Evolutionary conservation across 1,140 invertebrate genomes (phyloP).

Genomic region (Tetragonula clypearis): DNA sequence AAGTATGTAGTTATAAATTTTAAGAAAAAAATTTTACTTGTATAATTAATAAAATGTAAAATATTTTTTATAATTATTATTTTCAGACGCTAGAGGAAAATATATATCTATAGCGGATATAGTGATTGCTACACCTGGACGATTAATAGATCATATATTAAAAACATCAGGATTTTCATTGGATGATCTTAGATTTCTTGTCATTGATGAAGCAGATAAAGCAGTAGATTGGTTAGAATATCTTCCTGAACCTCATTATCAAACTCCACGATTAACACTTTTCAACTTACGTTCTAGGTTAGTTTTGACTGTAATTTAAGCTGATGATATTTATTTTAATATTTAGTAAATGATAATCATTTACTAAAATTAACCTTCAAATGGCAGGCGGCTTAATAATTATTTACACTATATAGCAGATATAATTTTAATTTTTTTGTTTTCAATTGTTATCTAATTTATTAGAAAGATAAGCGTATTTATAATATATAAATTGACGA

Average conservation of each 20-base stretch:
- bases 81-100: slow-evolving; percentile 78
- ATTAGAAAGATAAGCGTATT: no score
- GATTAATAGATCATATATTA: slow-evolving; percentile 95
- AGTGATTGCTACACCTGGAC: slow-evolving; percentile 95
- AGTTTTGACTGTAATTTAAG: slow-evolving; percentile 30
- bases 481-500: no score
- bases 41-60: neutral
- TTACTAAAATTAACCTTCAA: neutral
- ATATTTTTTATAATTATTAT: slow-evolving; percentile 17
- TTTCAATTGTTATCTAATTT: no score
- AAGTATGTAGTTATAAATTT: slow-evolving; percentile 80
- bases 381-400: no score
- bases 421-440: no score
- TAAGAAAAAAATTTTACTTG: slow-evolving; percentile 2
- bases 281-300: slow-evolving; percentile 64
- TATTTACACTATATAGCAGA: no score
- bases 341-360: neutral
- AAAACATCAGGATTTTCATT: slow-evolving; percentile 94
- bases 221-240: slow-evolving; percentile 95
- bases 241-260: slow-evolving; percentile 77
- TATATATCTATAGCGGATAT: slow-evolving; percentile 90
- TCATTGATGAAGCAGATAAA: slow-evolving; percentile 98
- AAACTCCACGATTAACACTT: slow-evolving; percentile 72
- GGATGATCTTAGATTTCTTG: slow-evolving; percentile 90
- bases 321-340: neutral